Evolutionary conservation across 2,113 vertebrate species (phyloP), one percentile per base, ranked within the genome.

Genomic region (Daboia siamensis): DNA sequence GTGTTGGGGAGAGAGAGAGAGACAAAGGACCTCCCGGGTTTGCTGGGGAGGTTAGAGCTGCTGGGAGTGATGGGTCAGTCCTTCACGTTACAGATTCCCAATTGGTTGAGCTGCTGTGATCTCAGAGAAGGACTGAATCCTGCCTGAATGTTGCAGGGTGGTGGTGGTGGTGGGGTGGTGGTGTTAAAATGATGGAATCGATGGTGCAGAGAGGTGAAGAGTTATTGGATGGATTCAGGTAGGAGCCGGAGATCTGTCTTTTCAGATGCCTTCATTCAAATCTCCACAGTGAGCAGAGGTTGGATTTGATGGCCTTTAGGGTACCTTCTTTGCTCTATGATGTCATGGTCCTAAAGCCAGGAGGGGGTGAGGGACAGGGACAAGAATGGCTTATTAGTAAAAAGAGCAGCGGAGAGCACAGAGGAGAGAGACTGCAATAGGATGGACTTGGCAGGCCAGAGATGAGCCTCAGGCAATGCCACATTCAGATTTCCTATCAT

Each of bases 1-100:
- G 13, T n/a, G 12, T 69, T n/a, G 2, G 11, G 29, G 61, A 29
- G 3, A 0, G 10, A 0, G 26, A 0, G 10, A 10, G 10, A 1
- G 26, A 13, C 64, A 69, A 69, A 69, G 29, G 29, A n/a, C 33
- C 13, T 15, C n/a, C 69, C 69, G 39, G 7, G 4, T 33, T 20
- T 33, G 17, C 69, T 33, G 15, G 2, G n/a, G 12, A 74, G n/a
- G 64, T 17, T n/a, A 74, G 29, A 17, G n/a, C n/a, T 74, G 64
- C 44, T 69, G 44, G 33, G 61, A 23, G 17, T 6, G 48, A 54
- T 54, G 61, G 89, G 7, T 64, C 44, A 51, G 24, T 10, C 33
- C 44, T 69, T 2, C 9, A 3, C 23, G 24, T 90, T 46, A 64
- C 24, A 48, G 44, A 51, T 26, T 13, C 7, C 74, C 10, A 51